Evolutionary conservation across 1,140 invertebrate species (phyloP), one percentile per base, ranked within the genome.

Genomic region (Heterodera schachtii): DNA sequence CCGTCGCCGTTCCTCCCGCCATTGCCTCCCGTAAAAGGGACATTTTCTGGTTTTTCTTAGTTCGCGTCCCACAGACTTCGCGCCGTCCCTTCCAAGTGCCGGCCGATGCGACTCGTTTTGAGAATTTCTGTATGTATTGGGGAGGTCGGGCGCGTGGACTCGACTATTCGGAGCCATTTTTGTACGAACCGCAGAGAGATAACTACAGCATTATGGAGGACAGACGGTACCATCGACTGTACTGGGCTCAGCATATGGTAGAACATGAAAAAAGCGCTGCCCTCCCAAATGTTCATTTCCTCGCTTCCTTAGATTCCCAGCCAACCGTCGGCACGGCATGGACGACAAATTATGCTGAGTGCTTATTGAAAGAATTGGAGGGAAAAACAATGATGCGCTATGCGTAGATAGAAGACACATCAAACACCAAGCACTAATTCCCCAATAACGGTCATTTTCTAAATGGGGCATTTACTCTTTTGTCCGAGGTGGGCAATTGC

Each of bases 61-160:
- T 78, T 69, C 11, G 31, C 31, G 31, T 31, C 21, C 13, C 31
- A 57, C 47, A 77, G 77, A 86, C 16, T 16, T 78, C 73, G 73
- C 84, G 83, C 19, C 78, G 80, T 21, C 81, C 74, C 47, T 77
- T 77, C 44, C 81, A 80, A 74, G 79, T 86, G 19, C 84, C 81
- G n/a, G 82, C 70, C 46, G 60, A 75, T 79, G 16, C 43, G 9
- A 81, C 83, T 13, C 80, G 83, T 21, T 83, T 74, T 66, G 83
- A 84, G 60, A 84, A 84, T 60, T 85, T 84, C 75, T 73, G 75
- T 57, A 57, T 83, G 47, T 84, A 84, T 60, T 84, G 83, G 83
- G 79, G 79, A 49, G 83, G 83, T 16, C 84, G 83, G 16, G 83
- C 83, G 3, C 71, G 78, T 46, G 83, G 83, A 7, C 75, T 84